Evolutionary conservation across 2,113 vertebrate genomes (phyloP).

Genomic region (Phyllostomus discolor): DNA sequence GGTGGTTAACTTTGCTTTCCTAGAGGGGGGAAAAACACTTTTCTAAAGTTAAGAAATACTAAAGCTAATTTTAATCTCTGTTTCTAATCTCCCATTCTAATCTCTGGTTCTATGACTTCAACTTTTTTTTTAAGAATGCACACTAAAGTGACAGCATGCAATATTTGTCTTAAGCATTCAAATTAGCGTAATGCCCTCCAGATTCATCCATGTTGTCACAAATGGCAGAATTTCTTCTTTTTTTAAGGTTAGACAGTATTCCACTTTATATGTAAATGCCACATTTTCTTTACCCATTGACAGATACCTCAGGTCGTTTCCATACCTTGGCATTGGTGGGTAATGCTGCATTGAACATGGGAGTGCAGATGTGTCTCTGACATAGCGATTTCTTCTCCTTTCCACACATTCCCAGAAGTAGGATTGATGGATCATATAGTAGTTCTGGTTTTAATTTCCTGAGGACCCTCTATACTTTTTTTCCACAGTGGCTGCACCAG

Average conservation of each 20-base stretch:
- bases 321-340: background rate
- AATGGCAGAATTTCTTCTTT: background rate
- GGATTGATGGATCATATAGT: background rate
- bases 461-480: background rate
- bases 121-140: background rate
- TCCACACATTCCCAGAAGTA: background rate
- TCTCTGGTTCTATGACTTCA: background rate
- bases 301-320: background rate
- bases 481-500: background rate
- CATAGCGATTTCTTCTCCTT: background rate
- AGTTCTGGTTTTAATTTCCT: background rate
- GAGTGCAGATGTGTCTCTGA: background rate
- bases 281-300: background rate
- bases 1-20: slow-evolving; percentile 27
- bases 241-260: background rate
- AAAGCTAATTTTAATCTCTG: background rate
- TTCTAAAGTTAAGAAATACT: slow-evolving; percentile 38
- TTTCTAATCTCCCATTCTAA: background rate
- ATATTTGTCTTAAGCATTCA: background rate
- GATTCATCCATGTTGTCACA: background rate
- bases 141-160: background rate
- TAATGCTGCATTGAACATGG: background rate
- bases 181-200: background rate
- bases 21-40: background rate
- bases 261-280: background rate